Evolutionary conservation across 2,888 invertebrate genomes (phyloP), one percentile per base, ranked within the genome.

Genomic region (Tachina grossa): DNA sequence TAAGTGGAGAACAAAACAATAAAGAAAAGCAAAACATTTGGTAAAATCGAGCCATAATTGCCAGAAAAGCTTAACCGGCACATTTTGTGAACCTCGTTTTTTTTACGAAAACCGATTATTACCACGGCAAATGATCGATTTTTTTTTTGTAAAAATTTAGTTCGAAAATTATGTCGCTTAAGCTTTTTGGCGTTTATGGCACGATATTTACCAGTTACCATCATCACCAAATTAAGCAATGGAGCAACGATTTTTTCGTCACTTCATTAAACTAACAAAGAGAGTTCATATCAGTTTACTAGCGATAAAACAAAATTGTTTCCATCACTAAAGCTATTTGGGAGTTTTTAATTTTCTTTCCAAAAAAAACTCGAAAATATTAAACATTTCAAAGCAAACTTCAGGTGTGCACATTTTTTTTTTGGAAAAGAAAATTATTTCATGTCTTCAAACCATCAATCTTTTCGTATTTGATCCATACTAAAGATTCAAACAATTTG

Each of bases 391-490:
- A 41, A 68, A 68, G 57, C 49, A 47, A 13, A 57, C 19, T 65
- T 75, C 75, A 76, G 76, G 69, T 76, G 69, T 82, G 65, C 69
- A 76, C 19, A 75, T 22, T 47, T 68, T 41, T 47, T 53, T 19
- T 10, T 11, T 31, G 13, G 16, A 13, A n/a, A 65, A 57, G 47
- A 47, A 71, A 72, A 75, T 81, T 59, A 43, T 74, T 59, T 81
- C 74, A 53, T 75, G 74, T 66, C 43, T 81, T 81, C 72, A 75
- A 59, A 68, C 66, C 66, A 81, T 81, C 74, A 74, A 81, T 81
- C 81, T 74, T 61, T 63, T 63, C 47, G 0, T 22, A 43, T 59
- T 47, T 53, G 63, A 63, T 55, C 14, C 47, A 16, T n/a, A 61
- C 53, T 47, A 79, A 39, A 71, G 41, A 61, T 63, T 45, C 43